phyloP scores from a whole-genome alignment of 2,888 invertebrate genomes.

The Caenorhabditis wallacei region DNA sequence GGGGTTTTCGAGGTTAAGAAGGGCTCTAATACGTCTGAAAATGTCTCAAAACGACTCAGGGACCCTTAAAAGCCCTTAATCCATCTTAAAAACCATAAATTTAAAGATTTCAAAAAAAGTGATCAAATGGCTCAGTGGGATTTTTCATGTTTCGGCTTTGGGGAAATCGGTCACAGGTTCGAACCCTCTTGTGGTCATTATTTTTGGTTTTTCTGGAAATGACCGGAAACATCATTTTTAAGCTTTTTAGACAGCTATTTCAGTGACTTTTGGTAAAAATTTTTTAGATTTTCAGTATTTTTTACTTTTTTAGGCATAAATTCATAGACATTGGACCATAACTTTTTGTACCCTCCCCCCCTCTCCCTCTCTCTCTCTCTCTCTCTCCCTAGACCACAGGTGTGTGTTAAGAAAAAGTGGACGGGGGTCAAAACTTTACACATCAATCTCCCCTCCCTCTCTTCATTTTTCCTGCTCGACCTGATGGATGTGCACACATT shows the following conservation, averaged over 20 bases:
- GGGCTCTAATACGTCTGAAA: not conserved
- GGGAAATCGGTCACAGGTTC: too few species aligned
- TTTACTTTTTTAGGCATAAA: too few species aligned
- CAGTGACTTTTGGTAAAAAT: too few species aligned
- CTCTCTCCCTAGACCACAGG: not conserved
- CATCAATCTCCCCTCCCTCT: not conserved
- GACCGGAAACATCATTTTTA: not conserved
- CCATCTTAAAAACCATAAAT: too few species aligned
- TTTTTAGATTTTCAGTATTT: too few species aligned
- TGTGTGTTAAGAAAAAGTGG: not conserved
- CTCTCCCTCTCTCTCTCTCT: not conserved
- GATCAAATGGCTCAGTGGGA: too few species aligned
- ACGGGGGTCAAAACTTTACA: slow-evolving; percentile 4
- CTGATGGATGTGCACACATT: slow-evolving; percentile 1
- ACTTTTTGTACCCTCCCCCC: not conserved
- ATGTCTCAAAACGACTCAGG: not conserved
- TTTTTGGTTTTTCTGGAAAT: too few species aligned
- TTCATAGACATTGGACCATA: too few species aligned
- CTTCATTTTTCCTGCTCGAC: not conserved
- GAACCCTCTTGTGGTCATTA: too few species aligned
- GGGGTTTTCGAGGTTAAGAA: not conserved
- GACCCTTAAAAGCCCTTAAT: not conserved
- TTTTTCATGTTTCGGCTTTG: too few species aligned
- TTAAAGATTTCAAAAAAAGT: too few species aligned
- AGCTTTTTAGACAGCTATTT: too few species aligned